A percentile compares a stretch with the other conserved stretches of the same genome.
Conservation (phyloP, 2,113 vertebrate genomes). For the Chitala chitala region DNA sequence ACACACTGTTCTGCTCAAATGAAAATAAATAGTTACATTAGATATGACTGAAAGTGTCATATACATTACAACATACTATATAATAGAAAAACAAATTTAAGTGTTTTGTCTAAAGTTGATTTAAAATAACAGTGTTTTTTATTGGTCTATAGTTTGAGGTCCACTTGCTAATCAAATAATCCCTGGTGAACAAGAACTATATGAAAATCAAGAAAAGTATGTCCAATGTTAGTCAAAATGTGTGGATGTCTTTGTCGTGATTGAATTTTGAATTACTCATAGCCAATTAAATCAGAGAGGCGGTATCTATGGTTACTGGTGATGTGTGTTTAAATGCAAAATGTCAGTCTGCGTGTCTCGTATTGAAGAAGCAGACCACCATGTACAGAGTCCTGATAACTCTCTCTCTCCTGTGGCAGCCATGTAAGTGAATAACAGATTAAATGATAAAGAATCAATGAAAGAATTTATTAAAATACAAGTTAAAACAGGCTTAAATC, state of each 20-base stretch:
- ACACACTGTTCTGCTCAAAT: too few species aligned
- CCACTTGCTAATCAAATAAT: too few species aligned
- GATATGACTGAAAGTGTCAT: too few species aligned
- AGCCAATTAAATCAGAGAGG: conserved; percentile 2
- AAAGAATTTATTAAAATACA: background rate
- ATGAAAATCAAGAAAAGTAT: too few species aligned
- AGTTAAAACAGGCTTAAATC: background rate
- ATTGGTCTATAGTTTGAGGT: too few species aligned
- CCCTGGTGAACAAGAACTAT: too few species aligned
- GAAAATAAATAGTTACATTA: too few species aligned
- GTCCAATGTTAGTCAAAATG: too few species aligned
- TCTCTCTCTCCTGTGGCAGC: background rate
- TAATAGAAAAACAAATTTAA: too few species aligned
- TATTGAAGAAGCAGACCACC: background rate
- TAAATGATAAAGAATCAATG: background rate
- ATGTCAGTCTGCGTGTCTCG: background rate
- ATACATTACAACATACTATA: too few species aligned
- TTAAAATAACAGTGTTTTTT: too few species aligned
- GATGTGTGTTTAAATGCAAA: background rate
- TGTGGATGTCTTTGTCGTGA: background rate
- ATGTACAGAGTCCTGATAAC: background rate
- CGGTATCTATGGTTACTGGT: background rate
- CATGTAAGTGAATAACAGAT: conserved; percentile 4
- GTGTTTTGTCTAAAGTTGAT: too few species aligned
- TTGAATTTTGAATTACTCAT: background rate